Conservation (phyloP, 2,113 vertebrate species). For the Proteles cristata region DNA sequence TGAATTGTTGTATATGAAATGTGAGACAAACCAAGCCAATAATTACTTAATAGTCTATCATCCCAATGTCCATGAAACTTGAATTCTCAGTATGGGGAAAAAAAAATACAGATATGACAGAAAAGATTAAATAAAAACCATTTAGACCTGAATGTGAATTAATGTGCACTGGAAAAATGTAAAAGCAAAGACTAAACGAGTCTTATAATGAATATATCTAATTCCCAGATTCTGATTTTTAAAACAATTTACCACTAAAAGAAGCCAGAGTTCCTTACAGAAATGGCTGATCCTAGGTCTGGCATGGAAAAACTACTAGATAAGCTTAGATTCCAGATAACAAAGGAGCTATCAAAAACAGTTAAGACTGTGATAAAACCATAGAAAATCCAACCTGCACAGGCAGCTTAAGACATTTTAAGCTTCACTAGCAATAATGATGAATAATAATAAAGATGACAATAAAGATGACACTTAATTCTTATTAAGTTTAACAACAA, state of each 20-base stretch:
- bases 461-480: not conserved
- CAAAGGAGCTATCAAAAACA: not conserved
- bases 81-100: not conserved
- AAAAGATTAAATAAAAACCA: not conserved
- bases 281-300: not conserved
- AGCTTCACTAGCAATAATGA: not conserved
- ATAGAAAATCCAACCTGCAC: not conserved
- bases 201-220: not conserved
- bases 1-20: not conserved
- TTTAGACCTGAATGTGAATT: not conserved
- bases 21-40: not conserved
- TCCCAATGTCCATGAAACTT: not conserved
- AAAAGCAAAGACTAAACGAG: not conserved
- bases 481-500: not conserved
- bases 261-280: not conserved
- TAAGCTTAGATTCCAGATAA: not conserved
- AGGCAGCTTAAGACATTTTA: not conserved
- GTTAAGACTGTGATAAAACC: not conserved
- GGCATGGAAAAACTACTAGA: not conserved
- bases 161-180: not conserved
- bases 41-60: not conserved
- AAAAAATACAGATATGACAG: not conserved
- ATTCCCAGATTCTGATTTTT: not conserved
- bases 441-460: no score
- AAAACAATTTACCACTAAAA: conserved; percentile 10